Conservation (phyloP, 1,140 invertebrate genomes). For the Papilio machaon region DNA sequence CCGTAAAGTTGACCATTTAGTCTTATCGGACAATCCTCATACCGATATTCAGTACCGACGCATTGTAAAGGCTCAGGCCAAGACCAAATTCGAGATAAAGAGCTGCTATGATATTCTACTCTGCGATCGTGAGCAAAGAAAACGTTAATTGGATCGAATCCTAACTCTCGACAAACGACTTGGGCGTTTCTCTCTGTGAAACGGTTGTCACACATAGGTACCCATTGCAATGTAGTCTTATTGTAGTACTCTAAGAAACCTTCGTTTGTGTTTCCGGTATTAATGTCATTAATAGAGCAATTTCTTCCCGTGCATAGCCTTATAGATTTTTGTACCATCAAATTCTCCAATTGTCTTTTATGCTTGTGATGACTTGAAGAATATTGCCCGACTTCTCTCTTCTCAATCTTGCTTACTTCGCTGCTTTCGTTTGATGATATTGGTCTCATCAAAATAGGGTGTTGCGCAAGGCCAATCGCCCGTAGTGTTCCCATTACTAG, state of each 20-base stretch:
- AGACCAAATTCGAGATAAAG: constrained; percentile 92
- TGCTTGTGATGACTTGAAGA: constrained; percentile 63
- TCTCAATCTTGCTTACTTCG: constrained; percentile 74
- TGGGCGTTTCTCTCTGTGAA: constrained; percentile 97
- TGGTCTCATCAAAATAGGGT: constrained; percentile 93
- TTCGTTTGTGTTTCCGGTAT: constrained; percentile 83
- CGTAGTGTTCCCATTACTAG: constrained; percentile 96
- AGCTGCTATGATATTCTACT: constrained; percentile 93
- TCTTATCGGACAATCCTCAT: constrained; percentile 94
- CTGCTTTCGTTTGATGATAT: constrained; percentile 71
- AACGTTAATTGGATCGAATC: constrained; percentile 93
- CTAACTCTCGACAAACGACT: constrained; percentile 97
- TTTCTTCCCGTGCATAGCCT: constrained; percentile 89
- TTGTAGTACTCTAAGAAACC: constrained; percentile 98
- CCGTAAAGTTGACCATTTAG: constrained; percentile 95
- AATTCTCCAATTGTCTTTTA: constrained; percentile 80
- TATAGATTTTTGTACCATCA: constrained; percentile 83
- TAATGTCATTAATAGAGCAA: constrained; percentile 83
- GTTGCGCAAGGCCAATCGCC: constrained; percentile 90
- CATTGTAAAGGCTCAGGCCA: constrained; percentile 97
- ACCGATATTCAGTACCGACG: constrained; percentile 90
- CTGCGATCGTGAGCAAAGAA: constrained; percentile 91
- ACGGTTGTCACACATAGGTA: constrained; percentile 96
- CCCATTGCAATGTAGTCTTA: constrained; percentile 96
- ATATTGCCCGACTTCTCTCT: constrained; percentile 66